Conservation (phyloP, 2,113 vertebrate species). For the Oophaga pumilio region DNA sequence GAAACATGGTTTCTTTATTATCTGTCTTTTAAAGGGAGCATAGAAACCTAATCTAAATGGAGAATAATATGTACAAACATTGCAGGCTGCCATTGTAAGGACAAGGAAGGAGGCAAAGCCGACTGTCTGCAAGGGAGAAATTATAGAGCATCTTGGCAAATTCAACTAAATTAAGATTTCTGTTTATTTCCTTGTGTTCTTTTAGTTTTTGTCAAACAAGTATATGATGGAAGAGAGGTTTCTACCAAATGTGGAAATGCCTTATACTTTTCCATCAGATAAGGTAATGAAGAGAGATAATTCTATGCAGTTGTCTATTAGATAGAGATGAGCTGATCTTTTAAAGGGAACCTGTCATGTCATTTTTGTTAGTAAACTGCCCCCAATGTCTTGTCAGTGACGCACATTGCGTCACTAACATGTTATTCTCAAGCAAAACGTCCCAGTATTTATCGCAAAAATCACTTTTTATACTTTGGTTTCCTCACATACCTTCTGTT, state of each 20-base stretch:
- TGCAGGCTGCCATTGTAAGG: conserved; percentile 78
- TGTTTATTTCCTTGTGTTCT: not conserved
- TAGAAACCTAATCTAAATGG: conserved; percentile 86
- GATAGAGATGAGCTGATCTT: not conserved
- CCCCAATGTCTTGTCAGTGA: no score
- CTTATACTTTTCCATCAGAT: not conserved
- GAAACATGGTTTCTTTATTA: conserved; percentile 82
- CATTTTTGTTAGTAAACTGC: no score
- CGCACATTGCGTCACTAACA: no score
- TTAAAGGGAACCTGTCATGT: no score
- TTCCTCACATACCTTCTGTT: no score
- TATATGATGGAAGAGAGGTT: not conserved
- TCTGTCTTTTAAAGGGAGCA: conserved; percentile 80
- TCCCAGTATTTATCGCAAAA: no score
- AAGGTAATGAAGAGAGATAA: not conserved
- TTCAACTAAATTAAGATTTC: not conserved
- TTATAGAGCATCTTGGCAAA: not conserved
- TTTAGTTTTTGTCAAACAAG: not conserved
- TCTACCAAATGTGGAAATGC: not conserved
- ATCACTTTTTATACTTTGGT: no score
- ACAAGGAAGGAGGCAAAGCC: not conserved
- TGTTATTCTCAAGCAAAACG: no score
- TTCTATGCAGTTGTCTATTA: not conserved
- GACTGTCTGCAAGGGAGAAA: not conserved
- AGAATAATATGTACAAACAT: conserved; percentile 87